phyloP scores from a whole-genome alignment of 2,888 invertebrate genomes.

The Phengaris alcon region DNA sequence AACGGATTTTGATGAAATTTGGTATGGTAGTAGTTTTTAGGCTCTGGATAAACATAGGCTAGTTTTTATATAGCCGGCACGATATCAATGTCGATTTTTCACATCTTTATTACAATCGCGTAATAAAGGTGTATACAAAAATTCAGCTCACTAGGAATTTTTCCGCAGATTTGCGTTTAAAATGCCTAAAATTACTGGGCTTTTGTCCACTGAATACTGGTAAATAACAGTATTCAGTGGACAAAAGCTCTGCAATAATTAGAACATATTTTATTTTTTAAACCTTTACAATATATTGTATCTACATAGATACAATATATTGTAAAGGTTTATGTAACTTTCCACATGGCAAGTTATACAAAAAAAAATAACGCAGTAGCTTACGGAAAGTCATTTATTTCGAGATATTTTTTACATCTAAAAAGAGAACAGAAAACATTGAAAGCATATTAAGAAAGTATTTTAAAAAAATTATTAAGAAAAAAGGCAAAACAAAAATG shows the following conservation, averaged over 20 bases:
- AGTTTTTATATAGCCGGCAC: too few species aligned
- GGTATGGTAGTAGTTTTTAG: too few species aligned
- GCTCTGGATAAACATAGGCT: too few species aligned
- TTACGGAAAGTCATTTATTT: neutral
- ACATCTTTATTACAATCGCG: too few species aligned
- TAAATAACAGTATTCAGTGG: neutral
- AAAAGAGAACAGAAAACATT: neutral
- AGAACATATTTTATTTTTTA: neutral
- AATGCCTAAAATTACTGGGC: too few species aligned
- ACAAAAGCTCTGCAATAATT: neutral
- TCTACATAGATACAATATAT: neutral
- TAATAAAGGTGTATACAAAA: too few species aligned
- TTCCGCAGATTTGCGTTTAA: too few species aligned
- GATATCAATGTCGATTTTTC: too few species aligned
- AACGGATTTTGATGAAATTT: too few species aligned
- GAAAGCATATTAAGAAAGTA: slow-evolving; percentile 7
- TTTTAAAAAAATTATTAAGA: neutral
- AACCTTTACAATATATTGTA: neutral
- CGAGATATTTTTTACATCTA: neutral
- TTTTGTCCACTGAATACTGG: too few species aligned
- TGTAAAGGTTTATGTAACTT: neutral
- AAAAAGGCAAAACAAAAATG: slow-evolving; percentile 12
- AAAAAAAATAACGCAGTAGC: neutral
- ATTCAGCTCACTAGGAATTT: too few species aligned
- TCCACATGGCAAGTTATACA: neutral